phyloP scores from a whole-genome alignment of 2,113 vertebrate species.

The Chaetodon trifascialis region DNA sequence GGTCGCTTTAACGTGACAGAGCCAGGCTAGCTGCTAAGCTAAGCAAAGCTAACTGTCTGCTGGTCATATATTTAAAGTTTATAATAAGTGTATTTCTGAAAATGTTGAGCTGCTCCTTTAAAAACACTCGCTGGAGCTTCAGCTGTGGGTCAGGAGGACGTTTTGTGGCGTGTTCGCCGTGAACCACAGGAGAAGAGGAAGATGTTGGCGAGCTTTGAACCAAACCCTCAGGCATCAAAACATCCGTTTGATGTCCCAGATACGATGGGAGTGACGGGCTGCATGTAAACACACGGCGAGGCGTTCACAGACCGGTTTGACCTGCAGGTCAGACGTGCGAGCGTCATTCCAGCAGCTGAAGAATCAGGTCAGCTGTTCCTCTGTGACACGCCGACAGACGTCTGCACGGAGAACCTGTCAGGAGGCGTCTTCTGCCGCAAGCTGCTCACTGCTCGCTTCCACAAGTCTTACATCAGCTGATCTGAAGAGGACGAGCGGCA shows the following conservation, averaged over 20 bases:
- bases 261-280: not conserved
- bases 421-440: not conserved
- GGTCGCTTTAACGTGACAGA: too few species aligned
- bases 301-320: not conserved
- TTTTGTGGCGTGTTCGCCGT: too few species aligned
- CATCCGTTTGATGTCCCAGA: not conserved
- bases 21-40: too few species aligned
- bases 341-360: not conserved
- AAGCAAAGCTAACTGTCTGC: too few species aligned
- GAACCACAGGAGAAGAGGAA: too few species aligned
- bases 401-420: not conserved
- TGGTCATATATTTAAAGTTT: too few species aligned
- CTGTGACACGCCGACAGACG: not conserved
- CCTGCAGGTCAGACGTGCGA: constrained; percentile 5
- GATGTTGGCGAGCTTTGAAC: too few species aligned
- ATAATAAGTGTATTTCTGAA: too few species aligned
- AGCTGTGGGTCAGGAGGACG: too few species aligned
- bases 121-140: too few species aligned
- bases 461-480: not conserved
- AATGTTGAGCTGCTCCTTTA: too few species aligned
- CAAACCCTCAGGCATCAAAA: not conserved
- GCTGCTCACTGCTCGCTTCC: not conserved
- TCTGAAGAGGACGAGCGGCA: not conserved
- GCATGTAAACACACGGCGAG: not conserved
- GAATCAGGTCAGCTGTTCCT: not conserved